Conservation (phyloP, 2,113 vertebrate species). For the Perca schrenkii region DNA sequence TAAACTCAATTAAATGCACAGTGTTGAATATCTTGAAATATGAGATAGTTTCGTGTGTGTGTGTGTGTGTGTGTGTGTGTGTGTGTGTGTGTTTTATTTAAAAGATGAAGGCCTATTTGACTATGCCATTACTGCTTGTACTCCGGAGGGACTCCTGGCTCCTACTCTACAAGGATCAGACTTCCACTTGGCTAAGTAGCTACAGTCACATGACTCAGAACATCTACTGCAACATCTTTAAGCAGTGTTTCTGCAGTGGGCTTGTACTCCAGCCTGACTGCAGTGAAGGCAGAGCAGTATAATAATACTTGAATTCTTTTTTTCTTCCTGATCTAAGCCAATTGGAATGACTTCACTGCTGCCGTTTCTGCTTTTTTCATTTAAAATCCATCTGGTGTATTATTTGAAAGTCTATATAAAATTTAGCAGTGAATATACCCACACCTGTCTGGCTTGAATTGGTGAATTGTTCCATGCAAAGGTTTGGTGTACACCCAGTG, state of each 20-base stretch:
- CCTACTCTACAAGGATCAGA: slow-evolving; percentile 59
- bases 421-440: not conserved
- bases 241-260: slow-evolving; percentile 43
- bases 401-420: not conserved
- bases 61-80: not conserved
- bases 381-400: not conserved
- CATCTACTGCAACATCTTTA: slow-evolving; percentile 63
- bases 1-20: slow-evolving; percentile 25
- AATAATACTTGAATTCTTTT: slow-evolving; percentile 26
- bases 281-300: slow-evolving; percentile 19
- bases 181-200: slow-evolving; percentile 77
- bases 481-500: not conserved
- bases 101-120: slow-evolving; percentile 60
- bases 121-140: slow-evolving; percentile 64
- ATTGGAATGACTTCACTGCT: not conserved
- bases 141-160: slow-evolving; percentile 66
- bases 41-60: not conserved
- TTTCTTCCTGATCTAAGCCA: slow-evolving; percentile 6
- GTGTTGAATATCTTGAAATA: slow-evolving; percentile 43
- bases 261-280: slow-evolving; percentile 17
- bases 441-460: not conserved
- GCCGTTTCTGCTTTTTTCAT: not conserved
- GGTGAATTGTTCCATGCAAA: not conserved
- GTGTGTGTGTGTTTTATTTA: slow-evolving; percentile 69
- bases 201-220: slow-evolving; percentile 61